Conservation (phyloP, 1,140 invertebrate species). For the Lutraria rhynchaena region DNA sequence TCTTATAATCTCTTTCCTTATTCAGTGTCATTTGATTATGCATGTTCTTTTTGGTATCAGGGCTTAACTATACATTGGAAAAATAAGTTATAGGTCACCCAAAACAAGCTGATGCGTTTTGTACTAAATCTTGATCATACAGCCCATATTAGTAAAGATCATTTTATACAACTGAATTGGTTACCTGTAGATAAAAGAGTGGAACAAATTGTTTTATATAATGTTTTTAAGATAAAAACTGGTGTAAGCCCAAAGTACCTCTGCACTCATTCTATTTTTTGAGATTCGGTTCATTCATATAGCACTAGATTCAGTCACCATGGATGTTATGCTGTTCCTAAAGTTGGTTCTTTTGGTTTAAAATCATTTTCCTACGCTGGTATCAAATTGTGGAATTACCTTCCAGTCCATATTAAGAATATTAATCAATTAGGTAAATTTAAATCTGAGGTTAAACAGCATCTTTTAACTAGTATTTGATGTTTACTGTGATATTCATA, state of each 20-base stretch:
- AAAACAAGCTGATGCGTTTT: constrained; percentile 39
- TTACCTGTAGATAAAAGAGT: constrained; percentile 24
- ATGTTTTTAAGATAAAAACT: constrained; percentile 9
- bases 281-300: too few relatives aligned
- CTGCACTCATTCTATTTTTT: not conserved
- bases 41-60: constrained; percentile 26
- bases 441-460: too few relatives aligned
- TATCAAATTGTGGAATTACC: too few relatives aligned
- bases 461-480: too few relatives aligned
- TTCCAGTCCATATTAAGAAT: too few relatives aligned
- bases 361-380: too few relatives aligned
- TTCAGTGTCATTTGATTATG: constrained; percentile 43
- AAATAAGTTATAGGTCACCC: constrained; percentile 27
- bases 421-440: too few relatives aligned
- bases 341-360: too few relatives aligned
- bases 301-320: too few relatives aligned
- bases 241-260: too few relatives aligned
- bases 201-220: constrained; percentile 9
- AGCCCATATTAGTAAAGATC: not conserved
- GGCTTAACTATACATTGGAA: not conserved
- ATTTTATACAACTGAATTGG: constrained; percentile 9
- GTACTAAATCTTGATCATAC: not conserved
- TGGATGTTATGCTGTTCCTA: too few relatives aligned
- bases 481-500: too few relatives aligned
- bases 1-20: constrained; percentile 12